Base-by-base conservation (phyloP, 2,797 vertebrate species). In the Hyperoplus immaculatus region DNA sequence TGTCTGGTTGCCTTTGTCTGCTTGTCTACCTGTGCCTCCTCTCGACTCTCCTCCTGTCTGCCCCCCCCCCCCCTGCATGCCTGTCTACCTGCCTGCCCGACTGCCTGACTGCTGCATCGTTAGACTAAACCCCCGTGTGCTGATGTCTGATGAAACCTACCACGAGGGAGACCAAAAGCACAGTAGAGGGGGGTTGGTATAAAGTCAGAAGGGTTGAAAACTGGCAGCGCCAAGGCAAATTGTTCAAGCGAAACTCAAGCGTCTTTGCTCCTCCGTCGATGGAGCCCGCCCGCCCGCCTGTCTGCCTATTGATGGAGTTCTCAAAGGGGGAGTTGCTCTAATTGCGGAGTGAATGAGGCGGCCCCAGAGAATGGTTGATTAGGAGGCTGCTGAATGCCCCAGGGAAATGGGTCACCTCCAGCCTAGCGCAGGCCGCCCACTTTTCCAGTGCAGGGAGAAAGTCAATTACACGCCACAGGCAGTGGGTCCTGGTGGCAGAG, bases 331-430 rank as follows among this genome's bases (percentile, higher is more conserved):
- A 91, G 86, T 83, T 86, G 89, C 89, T 94, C 93, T 94, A 94
- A 94, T 94, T 94, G 91, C 75, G 36, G 89, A 89, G 89, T 89
- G 94, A 93, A 93, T 87, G 91, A 93, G 90, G 88, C 84, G 61
- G 84, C 91, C 91, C 90, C 75, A 70, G 93, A 93, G 94, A 94
- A 95, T 87, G 90, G 90, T 88, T 93, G 92, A 94, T 94, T 93
- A 94, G 92, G 89, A 92, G 90, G 90, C 80, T 87, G 93, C 89
- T 92, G 91, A 94, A 94, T 91, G 90, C 95, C 95, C 92, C 92
- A 92, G 93, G 93, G 95, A 95, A 95, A 95, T 95, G 94, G 94
- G 94, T 95, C 94, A 95, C 94, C 94, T 95, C 94, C 91, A 93
- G 89, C 92, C 93, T 92, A 89, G 90, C 85, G 86, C 75, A 49